Conservation (phyloP, 2,888 invertebrate species). For the Alitta virens region DNA sequence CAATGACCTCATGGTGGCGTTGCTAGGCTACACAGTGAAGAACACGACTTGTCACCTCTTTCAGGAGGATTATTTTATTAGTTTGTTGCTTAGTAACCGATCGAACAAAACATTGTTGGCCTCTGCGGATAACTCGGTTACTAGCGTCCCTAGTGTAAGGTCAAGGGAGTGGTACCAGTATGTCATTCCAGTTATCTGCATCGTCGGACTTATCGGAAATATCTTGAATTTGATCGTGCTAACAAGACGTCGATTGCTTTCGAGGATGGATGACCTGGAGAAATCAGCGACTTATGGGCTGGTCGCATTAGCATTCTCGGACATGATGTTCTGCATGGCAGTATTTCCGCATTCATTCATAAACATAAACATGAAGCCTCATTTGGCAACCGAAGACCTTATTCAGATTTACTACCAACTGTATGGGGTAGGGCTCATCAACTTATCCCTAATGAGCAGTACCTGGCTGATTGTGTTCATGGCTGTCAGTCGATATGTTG, state of each 20-base stretch:
- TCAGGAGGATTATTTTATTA: no score
- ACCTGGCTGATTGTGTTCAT: conserved; percentile 75
- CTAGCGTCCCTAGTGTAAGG: no score
- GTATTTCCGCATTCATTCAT: conserved; percentile 62
- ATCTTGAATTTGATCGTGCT: conserved; percentile 75
- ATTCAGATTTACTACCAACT: conserved; percentile 37
- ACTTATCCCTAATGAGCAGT: conserved; percentile 64
- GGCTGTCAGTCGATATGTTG: conserved; percentile 72
- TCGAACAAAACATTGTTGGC: no score
- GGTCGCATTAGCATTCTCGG: conserved; percentile 75
- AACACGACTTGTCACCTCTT: no score
- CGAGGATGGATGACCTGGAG: conserved; percentile 67
- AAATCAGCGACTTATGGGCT: conserved; percentile 75
- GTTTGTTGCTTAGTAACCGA: no score
- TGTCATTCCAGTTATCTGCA: conserved; percentile 69
- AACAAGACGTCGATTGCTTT: conserved; percentile 61
- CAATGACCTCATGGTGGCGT: no score
- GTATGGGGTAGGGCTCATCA: conserved; percentile 44
- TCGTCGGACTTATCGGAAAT: conserved; percentile 74
- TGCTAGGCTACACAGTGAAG: no score
- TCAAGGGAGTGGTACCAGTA: conserved; percentile 43
- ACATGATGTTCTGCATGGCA: conserved; percentile 61
- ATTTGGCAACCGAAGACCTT: conserved; percentile 62
- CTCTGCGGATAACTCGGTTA: no score
- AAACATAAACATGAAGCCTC: conserved; percentile 35